Evolutionary conservation across 2,113 vertebrate species (phyloP).

Genomic region (Perca schrenkii): DNA sequence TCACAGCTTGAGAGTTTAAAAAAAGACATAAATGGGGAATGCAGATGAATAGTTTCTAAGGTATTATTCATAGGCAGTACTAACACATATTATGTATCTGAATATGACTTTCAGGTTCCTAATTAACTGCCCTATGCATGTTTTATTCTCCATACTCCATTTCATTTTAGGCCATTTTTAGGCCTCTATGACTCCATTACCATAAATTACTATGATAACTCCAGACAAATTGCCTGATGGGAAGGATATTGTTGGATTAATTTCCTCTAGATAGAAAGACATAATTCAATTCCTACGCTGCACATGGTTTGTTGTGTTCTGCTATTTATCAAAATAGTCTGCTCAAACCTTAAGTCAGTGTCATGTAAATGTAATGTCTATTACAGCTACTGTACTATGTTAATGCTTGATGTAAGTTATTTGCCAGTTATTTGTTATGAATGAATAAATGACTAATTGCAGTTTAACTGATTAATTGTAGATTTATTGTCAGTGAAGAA

Average conservation of each 20-base stretch:
- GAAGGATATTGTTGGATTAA: slow-evolving; percentile 58
- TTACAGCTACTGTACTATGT: slow-evolving; percentile 6
- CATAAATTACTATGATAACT: slow-evolving; percentile 74
- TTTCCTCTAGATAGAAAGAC: slow-evolving; percentile 48
- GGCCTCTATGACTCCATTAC: slow-evolving; percentile 73
- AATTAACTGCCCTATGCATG: slow-evolving; percentile 47
- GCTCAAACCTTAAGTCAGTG: slow-evolving; percentile 13
- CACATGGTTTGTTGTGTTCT: slow-evolving; percentile 3
- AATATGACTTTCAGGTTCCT: slow-evolving; percentile 33
- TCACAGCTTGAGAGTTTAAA: slow-evolving; percentile 9
- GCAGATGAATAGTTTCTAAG: slow-evolving; percentile 37
- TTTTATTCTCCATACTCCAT: slow-evolving; percentile 32
- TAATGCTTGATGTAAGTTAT: slow-evolving; percentile 62
- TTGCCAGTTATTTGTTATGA: slow-evolving; percentile 46
- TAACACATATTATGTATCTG: slow-evolving; percentile 26
- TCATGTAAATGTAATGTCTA: slow-evolving; percentile 41
- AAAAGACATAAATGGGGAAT: slow-evolving; percentile 30
- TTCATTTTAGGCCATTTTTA: slow-evolving; percentile 50
- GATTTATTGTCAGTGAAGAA: slow-evolving; percentile 40
- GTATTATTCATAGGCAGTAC: slow-evolving; percentile 40
- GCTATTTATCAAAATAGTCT: slow-evolving; percentile 33
- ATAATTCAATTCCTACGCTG: slow-evolving; percentile 50
- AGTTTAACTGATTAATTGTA: slow-evolving; percentile 44
- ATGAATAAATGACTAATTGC: slow-evolving; percentile 54
- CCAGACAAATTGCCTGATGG: slow-evolving; percentile 62